Conservation (phyloP, 1,140 invertebrate genomes). For the Drosophila leontia region DNA sequence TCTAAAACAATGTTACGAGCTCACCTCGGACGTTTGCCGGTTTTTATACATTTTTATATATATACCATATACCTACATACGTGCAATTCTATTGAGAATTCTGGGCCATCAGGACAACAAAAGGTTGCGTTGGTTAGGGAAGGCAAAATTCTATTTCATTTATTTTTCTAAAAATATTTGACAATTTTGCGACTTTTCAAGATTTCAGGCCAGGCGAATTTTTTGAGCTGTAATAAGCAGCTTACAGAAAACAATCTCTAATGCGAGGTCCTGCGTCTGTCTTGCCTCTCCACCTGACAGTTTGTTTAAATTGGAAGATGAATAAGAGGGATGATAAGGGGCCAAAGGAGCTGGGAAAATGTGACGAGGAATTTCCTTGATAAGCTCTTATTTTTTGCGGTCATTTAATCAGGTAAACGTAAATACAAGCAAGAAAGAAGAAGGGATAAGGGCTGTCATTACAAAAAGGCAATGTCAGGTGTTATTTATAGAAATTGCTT, state of each 20-base stretch:
- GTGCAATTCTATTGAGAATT: slow-evolving; percentile 37
- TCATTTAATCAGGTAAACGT: slow-evolving; percentile 47
- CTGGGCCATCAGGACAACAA: slow-evolving; percentile 26
- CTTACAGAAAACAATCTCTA: slow-evolving; percentile 55
- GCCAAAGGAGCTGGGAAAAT: not conserved
- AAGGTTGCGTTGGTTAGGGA: not conserved
- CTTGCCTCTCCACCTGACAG: slow-evolving; percentile 18
- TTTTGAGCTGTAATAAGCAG: slow-evolving; percentile 61
- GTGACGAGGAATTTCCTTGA: slow-evolving; percentile 38
- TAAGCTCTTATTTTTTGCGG: slow-evolving; percentile 46
- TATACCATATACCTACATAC: slow-evolving; percentile 1
- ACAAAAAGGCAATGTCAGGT: not conserved
- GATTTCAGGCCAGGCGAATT: slow-evolving; percentile 25
- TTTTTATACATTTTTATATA: not conserved
- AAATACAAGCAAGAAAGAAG: not conserved
- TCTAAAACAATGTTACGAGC: slow-evolving; percentile 67
- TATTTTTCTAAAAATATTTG: slow-evolving; percentile 52
- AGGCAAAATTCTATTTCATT: slow-evolving; percentile 39
- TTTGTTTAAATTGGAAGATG: slow-evolving; percentile 32
- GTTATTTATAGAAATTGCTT: not conserved
- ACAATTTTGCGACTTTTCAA: slow-evolving; percentile 46
- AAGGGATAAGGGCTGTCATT: too few species aligned
- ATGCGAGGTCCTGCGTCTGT: slow-evolving; percentile 18
- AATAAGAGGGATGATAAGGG: slow-evolving; percentile 9
- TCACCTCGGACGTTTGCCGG: slow-evolving; percentile 20